Base-by-base conservation (phyloP, 2,113 vertebrate genomes). In the Bungarus multicinctus region DNA sequence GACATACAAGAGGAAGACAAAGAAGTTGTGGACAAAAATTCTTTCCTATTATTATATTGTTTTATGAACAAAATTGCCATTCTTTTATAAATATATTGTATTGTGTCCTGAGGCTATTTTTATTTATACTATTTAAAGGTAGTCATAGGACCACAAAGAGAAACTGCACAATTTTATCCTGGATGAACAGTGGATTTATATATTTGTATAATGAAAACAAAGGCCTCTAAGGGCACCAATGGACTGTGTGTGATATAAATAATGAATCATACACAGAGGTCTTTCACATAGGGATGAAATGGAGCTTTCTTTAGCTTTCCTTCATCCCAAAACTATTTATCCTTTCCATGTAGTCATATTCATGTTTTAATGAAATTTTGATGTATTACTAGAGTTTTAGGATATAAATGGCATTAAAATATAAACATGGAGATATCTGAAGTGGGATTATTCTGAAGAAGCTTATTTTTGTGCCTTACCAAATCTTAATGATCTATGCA, bases 61-160 rank as follows among this genome's bases (percentile, higher is more conserved):
- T 91, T 92, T 50, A 4, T 93, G 89, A 85, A 50, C 60, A 55
- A 94, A 91, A 89, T 91, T 90, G 50, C 69, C 85, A 93, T 88
- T 85, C 5, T 92, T 25, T 96, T 95, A 85, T 92, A 90, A 94
- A 87, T 55, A 88, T 60, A 88, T 43, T 96, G 91, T 92, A 27
- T 7, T 90, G 74, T 94, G 92, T 94, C 97, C 94, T 45, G 53
- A 91, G 90, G 94, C 92, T 94, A 50, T 85, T 93, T 96, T 95
- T 95, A 20, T 94, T 94, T 96, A 92, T 95, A 88, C 96, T 95
- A 95, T 81, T 94, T 95, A 81, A 34, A 95, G 95, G 18, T 81
- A 94, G 89, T 94, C 93, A 94, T 92, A 90, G 94, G 93, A 95
- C 94, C 85, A 95, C 93, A 94, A 95, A 95, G 93, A 85, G 94